Evolutionary conservation across 2,113 vertebrate genomes (phyloP).

Genomic region (Mixornis gularis): DNA sequence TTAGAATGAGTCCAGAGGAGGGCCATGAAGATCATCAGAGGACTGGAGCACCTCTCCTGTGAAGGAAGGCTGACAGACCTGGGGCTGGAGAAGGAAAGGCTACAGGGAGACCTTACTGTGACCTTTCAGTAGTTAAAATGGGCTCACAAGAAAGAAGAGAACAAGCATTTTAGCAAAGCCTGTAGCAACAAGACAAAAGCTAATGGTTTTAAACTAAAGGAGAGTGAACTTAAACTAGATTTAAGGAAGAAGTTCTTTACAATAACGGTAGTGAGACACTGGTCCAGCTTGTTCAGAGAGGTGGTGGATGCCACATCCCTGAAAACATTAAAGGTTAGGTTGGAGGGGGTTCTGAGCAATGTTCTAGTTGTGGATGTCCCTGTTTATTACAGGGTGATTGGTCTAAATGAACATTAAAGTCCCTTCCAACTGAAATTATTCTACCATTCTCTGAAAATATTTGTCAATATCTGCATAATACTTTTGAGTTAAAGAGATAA

Average conservation of each 20-base stretch:
- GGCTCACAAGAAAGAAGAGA: background rate
- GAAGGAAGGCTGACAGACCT: background rate
- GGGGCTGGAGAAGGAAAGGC: background rate
- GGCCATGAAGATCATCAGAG: background rate
- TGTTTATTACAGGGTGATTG: background rate
- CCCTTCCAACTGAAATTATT: background rate
- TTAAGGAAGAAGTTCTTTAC: background rate
- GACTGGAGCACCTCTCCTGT: background rate
- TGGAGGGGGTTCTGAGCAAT: background rate
- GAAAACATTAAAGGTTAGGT: background rate
- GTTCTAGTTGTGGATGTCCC: background rate
- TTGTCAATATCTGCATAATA: background rate
- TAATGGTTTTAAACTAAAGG: background rate
- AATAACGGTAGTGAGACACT: background rate
- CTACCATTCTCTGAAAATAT: background rate
- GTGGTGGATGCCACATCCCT: background rate
- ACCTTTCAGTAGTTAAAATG: background rate
- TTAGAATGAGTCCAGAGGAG: background rate
- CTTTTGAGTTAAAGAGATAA: background rate
- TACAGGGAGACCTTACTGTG: background rate
- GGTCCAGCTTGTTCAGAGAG: background rate
- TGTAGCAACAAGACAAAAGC: background rate
- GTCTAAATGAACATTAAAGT: background rate
- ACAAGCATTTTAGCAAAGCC: background rate
- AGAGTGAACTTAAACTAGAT: background rate